phyloP scores from a whole-genome alignment of 2,113 vertebrate genomes.

The Andinoacara biseriatus region DNA sequence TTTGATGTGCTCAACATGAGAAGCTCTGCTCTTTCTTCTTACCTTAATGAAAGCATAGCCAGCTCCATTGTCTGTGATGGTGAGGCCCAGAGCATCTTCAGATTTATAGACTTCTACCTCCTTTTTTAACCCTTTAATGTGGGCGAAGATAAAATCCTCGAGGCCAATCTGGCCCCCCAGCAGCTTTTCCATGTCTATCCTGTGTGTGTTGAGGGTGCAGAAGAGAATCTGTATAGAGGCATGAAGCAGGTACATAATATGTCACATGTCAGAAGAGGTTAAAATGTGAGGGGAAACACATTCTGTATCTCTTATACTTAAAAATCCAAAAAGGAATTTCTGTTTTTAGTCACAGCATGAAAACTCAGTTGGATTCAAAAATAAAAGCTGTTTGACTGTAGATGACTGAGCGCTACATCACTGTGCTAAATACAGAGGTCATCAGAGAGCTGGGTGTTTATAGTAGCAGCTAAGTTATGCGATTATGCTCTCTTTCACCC shows the following conservation, averaged over 20 bases:
- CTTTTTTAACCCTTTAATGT: slow-evolving; percentile 91
- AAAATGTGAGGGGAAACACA: not conserved
- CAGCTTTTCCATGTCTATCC: slow-evolving; percentile 94
- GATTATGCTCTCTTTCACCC: not conserved
- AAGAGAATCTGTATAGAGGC: slow-evolving; percentile 89
- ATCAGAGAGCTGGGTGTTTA: slow-evolving; percentile 1
- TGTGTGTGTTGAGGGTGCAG: slow-evolving; percentile 96
- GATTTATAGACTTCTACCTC: slow-evolving; percentile 90
- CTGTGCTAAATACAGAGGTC: slow-evolving; percentile 37
- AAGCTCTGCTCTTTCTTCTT: slow-evolving; percentile 15
- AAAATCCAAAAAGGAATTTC: not conserved
- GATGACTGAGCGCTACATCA: slow-evolving; percentile 16
- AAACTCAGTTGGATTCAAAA: slow-evolving; percentile 38
- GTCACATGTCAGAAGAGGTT: not conserved
- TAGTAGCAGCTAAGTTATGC: not conserved
- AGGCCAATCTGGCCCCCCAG: slow-evolving; percentile 93
- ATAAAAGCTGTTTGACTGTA: not conserved
- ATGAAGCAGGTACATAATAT: not conserved
- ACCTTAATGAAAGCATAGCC: slow-evolving; percentile 97
- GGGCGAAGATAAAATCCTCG: slow-evolving; percentile 97
- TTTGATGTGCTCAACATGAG: not conserved
- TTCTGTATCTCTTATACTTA: not conserved
- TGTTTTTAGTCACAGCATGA: slow-evolving; percentile 15
- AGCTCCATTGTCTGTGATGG: slow-evolving; percentile 94
- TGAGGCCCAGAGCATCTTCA: slow-evolving; percentile 92